Evolutionary conservation across 2,797 vertebrate genomes (phyloP), one percentile per base, ranked within the genome.

Genomic region (Eidolon dupreanum): DNA sequence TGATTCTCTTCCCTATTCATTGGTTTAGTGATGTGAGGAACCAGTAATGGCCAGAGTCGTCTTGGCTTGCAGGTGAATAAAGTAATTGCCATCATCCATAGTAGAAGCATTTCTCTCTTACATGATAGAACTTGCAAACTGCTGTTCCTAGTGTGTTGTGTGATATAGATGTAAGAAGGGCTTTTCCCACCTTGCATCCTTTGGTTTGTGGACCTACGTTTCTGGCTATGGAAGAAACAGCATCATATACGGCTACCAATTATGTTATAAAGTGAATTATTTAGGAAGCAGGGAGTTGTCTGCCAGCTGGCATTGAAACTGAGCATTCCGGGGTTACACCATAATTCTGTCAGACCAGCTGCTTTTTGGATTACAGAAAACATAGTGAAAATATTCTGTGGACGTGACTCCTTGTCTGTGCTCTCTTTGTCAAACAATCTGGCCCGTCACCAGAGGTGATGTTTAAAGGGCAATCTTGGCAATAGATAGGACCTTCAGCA

Each of bases 321-420:
- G 74, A 96, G 63, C 65, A 79, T 96, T 93, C 81, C 63, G 15
- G 75, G 85, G 57, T 92, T 94, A 83, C 70, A 88, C 89, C 41
- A 92, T 49, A 93, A 92, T 94, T 92, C 88, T 95, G 88, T 90
- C 70, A 90, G 78, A 46, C 63, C 71, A 63, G 59, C 59, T 96
- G 91, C 88, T 93, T 95, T 68, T 68, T 92, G 8, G 43, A 87
- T 73, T 78, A 63, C 43, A 63, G 57, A 89, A 43, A 63, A 75
- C 61, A 79, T 51, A 59, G 65, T 66, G 53, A 85, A 90, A 90
- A 15, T 46, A 71, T 51, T 94, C 70, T 63, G 20, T 49, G 28
- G 49, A 51, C 89, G 57, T 38, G 79, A 75, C 61, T 79, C 57
- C 36, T 78, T 74, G 49, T 85, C 82, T 79, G 9, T 57, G 38